Conservation (phyloP, 2,797 vertebrate genomes). For the Catharus ustulatus region DNA sequence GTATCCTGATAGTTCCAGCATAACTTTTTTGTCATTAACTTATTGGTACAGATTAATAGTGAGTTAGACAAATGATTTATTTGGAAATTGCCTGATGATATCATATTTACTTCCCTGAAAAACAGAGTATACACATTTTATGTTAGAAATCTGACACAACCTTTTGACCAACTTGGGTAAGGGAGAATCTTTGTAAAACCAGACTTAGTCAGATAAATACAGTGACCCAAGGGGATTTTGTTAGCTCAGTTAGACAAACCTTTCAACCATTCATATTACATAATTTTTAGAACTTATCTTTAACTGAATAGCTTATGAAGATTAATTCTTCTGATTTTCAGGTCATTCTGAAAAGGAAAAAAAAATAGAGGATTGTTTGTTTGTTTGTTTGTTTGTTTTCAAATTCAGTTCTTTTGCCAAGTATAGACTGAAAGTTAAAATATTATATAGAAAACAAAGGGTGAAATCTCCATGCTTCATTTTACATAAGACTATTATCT, state of each 20-base stretch:
- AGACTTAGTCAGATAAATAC: not conserved
- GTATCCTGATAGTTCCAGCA: rapidly evolving
- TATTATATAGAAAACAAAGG: not conserved
- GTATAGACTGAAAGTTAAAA: not conserved
- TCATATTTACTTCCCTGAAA: not conserved
- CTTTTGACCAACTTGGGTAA: not conserved
- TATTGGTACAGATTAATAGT: not conserved
- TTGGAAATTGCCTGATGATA: not conserved
- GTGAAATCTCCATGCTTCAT: not conserved
- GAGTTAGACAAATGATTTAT: not conserved
- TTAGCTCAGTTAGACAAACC: not conserved
- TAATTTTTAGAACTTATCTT: not conserved
- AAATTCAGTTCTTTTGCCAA: not conserved
- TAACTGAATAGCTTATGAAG: not conserved
- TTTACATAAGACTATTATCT: not conserved
- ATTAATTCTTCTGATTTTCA: not conserved
- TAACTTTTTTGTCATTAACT: not conserved
- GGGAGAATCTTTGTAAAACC: not conserved
- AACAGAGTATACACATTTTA: not conserved
- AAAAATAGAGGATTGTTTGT: not conserved
- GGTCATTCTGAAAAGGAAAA: not conserved
- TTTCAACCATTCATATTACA: not conserved
- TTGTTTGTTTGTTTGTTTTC: not conserved
- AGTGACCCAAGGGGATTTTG: not conserved
- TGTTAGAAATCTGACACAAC: not conserved